Evolutionary conservation across 1,140 invertebrate genomes (phyloP).

Genomic region (Hyles vespertilio): DNA sequence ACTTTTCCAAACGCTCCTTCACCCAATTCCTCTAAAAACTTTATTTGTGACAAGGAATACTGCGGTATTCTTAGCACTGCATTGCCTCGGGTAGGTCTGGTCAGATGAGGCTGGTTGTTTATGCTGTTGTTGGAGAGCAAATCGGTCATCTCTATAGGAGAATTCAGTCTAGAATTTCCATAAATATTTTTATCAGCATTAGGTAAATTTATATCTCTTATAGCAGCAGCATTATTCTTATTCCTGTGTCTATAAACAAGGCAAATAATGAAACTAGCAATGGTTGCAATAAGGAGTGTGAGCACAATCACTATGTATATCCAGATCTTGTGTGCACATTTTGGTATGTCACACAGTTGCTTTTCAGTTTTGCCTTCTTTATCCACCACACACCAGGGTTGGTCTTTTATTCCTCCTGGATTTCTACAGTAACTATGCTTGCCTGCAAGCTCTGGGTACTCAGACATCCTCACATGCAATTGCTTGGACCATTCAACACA

Average conservation of each 20-base stretch:
- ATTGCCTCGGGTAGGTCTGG: slow-evolving; percentile 74
- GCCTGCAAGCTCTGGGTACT: slow-evolving; percentile 89
- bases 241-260: slow-evolving; percentile 75
- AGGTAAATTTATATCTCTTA: slow-evolving; percentile 81
- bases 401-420: slow-evolving; percentile 84
- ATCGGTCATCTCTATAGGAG: slow-evolving; percentile 87
- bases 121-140: slow-evolving; percentile 79
- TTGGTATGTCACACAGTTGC: slow-evolving; percentile 89
- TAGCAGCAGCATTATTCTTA: slow-evolving; percentile 77
- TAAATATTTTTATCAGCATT: slow-evolving; percentile 88
- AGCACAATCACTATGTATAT: slow-evolving; percentile 77
- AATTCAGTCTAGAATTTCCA: slow-evolving; percentile 80
- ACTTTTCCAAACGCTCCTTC: slow-evolving; percentile 98
- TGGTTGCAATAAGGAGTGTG: slow-evolving; percentile 50
- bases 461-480: slow-evolving; percentile 82
- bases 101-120: slow-evolving; percentile 69
- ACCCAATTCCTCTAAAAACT: slow-evolving; percentile 95
- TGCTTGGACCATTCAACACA: slow-evolving; percentile 92
- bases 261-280: slow-evolving; percentile 59
- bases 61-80: slow-evolving; percentile 80
- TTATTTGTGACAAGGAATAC: slow-evolving; percentile 86
- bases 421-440: slow-evolving; percentile 95
- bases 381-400: slow-evolving; percentile 96
- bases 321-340: slow-evolving; percentile 84
- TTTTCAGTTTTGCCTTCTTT: slow-evolving; percentile 79